Evolutionary conservation across 1,140 invertebrate genomes (phyloP), one percentile per base, ranked within the genome.

Genomic region (Marisa cornuarietis): DNA sequence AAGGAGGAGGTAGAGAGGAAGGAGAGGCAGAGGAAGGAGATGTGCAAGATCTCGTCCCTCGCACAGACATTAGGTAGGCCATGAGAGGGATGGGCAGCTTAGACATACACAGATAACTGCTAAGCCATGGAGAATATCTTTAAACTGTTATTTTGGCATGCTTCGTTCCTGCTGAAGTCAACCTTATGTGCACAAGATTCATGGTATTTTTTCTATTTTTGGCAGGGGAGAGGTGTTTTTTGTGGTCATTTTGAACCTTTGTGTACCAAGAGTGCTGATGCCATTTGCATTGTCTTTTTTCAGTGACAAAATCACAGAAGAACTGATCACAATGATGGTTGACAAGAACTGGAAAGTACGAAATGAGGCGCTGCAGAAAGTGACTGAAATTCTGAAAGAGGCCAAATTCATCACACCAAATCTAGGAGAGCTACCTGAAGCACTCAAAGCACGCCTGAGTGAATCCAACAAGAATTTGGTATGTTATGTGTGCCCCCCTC

Each of bases 331-430:
- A 65, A 96, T 98, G 90, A 92, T 99, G 79, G 92, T 93, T 51
- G 97, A 98, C 90, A 98, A 98, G 91, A 97, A 98, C 90, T 99
- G 97, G 97, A 98, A 98, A 92, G 93, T 96, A 13, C 93, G 96
- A 74, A 95, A 94, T 84, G 96, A 97, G 91, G 95, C 94, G 6
- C 89, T 97, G 26, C 94, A 95, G 82, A 96, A 96, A 91, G 88
- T 98, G 13, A 93, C 92, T 71, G 92, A 91, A 22, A 95, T 98
- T 77, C 63, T 91, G 24, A 88, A 91, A 52, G 95, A 95, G 71
- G 94, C 95, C 0, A 95, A 95, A 83, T 94, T 95, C 61, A 96
- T 98, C 74, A 96, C 95, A 83, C 91, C 95, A 0, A 94, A 94
- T 73, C 93, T 98, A 42, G 96, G 96, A 0, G 95, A 97, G 86